Base-by-base conservation (phyloP, 1,140 invertebrate species). In the Drosophila arizonae region DNA sequence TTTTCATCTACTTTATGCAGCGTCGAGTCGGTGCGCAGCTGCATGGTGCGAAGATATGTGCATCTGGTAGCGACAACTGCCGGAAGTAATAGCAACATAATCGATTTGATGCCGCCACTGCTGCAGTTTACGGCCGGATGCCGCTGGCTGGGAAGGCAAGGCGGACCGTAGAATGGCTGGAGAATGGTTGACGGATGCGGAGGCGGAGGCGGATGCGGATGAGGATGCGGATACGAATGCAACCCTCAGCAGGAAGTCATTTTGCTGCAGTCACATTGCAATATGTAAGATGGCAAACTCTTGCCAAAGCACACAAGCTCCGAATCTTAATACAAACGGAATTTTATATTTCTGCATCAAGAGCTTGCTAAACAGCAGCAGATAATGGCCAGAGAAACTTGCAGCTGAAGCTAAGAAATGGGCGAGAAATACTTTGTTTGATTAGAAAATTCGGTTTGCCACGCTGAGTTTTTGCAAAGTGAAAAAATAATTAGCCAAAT, bases 41-140 rank as follows among this genome's bases (percentile, higher is more conserved):
- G 41, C 39, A 33, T 4, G 13, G 68, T 28, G 43, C 17, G 28
- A 8, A 62, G 41, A 43, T 48, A 39, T 69, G 52, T 86, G 79
- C 82, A 87, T 74, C 82, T 86, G 82, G 58, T 64, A 73, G 58
- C 72, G 82, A 72, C 82, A 87, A 72, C 79, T 88, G 82, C 79
- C 82, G 82, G 84, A 86, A 86, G 82, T 86, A 86, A 86, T 86
- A 86, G 82, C 82, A 88, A 87, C 82, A 86, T 86, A 86, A 87
- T 86, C 82, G 82, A 86, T 88, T 87, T 79, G 79, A 68, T 79
- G 75, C 72, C 72, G 73, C 79, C 70, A 48, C 56, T 46, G 61
- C 65, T 85, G 81, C 81, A 84, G 81, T 85, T 82, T 82, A 79
- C 81, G 41, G 82, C 64, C 67, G 79, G 75, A 77, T 81, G 70